These are phyloP conservation scores for Pipistrellus pygmaeus DNA, from an alignment of 2,797 vertebrate species.

Conservation along the genomic window DNA sequence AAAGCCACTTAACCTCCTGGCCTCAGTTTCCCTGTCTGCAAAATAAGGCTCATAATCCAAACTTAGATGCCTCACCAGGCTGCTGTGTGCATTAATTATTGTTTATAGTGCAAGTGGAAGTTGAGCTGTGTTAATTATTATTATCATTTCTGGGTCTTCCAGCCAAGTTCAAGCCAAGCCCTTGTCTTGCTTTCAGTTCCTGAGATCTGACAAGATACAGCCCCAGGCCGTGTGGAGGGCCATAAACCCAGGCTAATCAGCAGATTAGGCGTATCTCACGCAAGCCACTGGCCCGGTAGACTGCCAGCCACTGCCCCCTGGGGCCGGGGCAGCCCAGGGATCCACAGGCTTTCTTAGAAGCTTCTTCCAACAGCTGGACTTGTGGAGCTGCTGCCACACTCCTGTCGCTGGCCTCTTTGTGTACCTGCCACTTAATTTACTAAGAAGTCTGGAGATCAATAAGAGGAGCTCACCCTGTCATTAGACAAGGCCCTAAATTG, in stretches of 20 bases:
- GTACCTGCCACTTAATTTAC: constrained; percentile 85
- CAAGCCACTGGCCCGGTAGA: background rate
- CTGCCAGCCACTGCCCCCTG: background rate
- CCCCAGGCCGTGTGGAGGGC: constrained; percentile 16
- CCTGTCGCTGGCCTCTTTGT: constrained; percentile 57
- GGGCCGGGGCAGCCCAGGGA: background rate
- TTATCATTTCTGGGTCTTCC: constrained; percentile 79
- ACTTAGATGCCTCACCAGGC: constrained; percentile 56
- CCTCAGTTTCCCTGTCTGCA: constrained; percentile 82
- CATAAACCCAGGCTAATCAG: constrained; percentile 55
- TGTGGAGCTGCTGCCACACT: constrained; percentile 60
- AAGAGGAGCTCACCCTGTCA: constrained; percentile 85
- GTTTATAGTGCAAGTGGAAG: constrained; percentile 81
- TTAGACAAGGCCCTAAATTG: constrained; percentile 89
- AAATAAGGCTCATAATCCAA: constrained; percentile 73
- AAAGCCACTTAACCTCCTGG: constrained; percentile 71
- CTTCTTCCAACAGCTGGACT: background rate
- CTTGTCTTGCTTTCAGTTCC: constrained; percentile 73
- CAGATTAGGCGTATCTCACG: background rate
- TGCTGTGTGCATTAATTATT: constrained; percentile 77
- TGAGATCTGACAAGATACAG: constrained; percentile 78
- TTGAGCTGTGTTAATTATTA: constrained; percentile 82
- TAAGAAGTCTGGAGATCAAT: constrained; percentile 80
- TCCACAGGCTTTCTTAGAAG: background rate
- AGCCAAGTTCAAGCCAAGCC: constrained; percentile 76